Base-by-base conservation (phyloP, 2,113 vertebrate species). In the Ammodramus savannarum region DNA sequence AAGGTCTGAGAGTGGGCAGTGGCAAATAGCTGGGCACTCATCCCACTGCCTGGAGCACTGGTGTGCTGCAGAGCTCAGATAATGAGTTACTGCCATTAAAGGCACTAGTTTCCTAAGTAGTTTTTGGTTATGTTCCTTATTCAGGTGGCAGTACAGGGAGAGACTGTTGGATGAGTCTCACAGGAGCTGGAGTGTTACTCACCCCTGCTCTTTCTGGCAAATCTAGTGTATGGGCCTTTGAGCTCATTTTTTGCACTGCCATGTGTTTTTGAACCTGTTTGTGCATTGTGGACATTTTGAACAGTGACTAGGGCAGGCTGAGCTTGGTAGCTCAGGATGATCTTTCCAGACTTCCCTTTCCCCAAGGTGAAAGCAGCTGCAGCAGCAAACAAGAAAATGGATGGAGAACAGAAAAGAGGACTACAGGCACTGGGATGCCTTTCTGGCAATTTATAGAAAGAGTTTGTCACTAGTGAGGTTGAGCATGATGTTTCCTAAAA, bases 381-480 rank as follows among this genome's bases (percentile, higher is more conserved):
- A 2, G 32, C 25, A 83, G 38, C 34, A 68, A 79, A 61, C 7
- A 32, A 32, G 21, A 49, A 59, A 43, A 61, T 26, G 31, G 11
- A 34, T 80, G 54, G 54, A 65, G n/a, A 83, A 32, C 18, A 38
- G 61, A 44, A 69, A 41, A 81, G 46, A 62, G 18, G 6, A 54
- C 12, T 49, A 36, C 17, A 58, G 52, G 76, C 0, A 1, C 20
- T 4, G 6, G 43, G 14, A 36, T 5, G 2, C 0, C 54, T 79
- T 87, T 62, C 22, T 61, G 18, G 44, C 34, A 82, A 81, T 82
- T 69, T 85, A 68, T 15, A 89, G 41, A 78, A 85, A 78, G 61
- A 55, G 7, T 4, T 87, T 0, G 0, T 63, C 62, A 6, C 20
- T 75, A 75, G 44, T 39, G 34, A 85, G 23, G 44, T 29, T 57